phyloP scores from a whole-genome alignment of 2,113 vertebrate genomes.

The Corydoras sp. region DNA sequence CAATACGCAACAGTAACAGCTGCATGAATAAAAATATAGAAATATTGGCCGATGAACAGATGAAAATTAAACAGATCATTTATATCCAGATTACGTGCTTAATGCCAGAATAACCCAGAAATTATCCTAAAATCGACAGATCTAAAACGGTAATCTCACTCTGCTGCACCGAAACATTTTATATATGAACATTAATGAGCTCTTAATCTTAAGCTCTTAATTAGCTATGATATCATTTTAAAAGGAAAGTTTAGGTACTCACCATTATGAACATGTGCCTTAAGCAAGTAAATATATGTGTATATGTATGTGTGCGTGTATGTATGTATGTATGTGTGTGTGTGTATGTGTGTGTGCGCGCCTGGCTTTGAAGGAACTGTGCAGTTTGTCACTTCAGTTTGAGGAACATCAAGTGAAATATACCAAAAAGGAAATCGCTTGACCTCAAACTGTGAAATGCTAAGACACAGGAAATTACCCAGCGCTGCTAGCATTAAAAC shows the following conservation, averaged over 20 bases:
- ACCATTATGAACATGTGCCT: slow-evolving; percentile 32
- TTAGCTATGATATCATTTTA: neutral
- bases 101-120: no score
- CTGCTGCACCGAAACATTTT: neutral
- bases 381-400: slow-evolving; percentile 43
- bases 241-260: slow-evolving; percentile 20
- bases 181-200: neutral
- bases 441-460: slow-evolving; percentile 47
- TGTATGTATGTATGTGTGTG: neutral
- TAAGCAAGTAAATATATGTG: neutral
- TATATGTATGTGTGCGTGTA: neutral
- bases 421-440: slow-evolving; percentile 50
- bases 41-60: neutral
- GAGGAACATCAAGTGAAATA: slow-evolving; percentile 43
- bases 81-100: no score
- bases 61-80: neutral
- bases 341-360: neutral
- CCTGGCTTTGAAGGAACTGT: slow-evolving; percentile 32
- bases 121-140: no score
- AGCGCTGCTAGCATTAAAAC: slow-evolving; percentile 32
- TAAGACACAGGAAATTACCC: slow-evolving; percentile 47
- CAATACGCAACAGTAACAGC: neutral
- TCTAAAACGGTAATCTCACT: neutral
- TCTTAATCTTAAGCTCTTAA: neutral
- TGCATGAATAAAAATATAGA: neutral